Conservation (phyloP, 2,113 vertebrate genomes). For the Acanthochromis polyacanthus region DNA sequence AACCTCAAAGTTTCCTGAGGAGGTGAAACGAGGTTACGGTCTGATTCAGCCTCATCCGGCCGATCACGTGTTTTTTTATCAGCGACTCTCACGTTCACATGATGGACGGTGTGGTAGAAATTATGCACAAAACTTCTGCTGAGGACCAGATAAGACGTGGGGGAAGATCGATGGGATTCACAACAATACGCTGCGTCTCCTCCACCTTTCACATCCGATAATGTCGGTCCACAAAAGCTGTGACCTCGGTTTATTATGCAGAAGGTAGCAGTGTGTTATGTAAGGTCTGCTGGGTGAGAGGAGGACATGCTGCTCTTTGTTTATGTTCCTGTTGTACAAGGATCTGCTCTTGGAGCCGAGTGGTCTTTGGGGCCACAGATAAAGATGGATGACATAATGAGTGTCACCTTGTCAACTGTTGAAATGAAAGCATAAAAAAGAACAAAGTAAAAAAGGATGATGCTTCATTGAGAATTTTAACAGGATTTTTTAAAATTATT, state of each 20-base stretch:
- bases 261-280: not conserved
- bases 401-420: not conserved
- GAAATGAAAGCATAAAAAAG: not conserved
- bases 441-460: too few relatives aligned
- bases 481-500: accelerated
- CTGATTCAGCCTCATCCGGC: slow-evolving; percentile 2
- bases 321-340: not conserved
- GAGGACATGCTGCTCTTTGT: not conserved
- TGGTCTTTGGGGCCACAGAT: not conserved
- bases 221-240: not conserved
- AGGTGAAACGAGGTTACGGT: not conserved
- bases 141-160: slow-evolving; percentile 8
- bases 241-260: not conserved
- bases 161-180: not conserved
- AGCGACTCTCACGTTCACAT: not conserved
- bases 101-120: not conserved
- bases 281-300: not conserved
- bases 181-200: not conserved
- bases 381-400: not conserved
- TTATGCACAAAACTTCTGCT: not conserved
- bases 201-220: slow-evolving; percentile 15
- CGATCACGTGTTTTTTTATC: slow-evolving; percentile 24
- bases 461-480: not conserved
- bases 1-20: slow-evolving; percentile 49
- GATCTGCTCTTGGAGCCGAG: not conserved